Evolutionary conservation across 1,140 invertebrate species (phyloP), one percentile per base, ranked within the genome.

Genomic region (Diuraphis noxia): DNA sequence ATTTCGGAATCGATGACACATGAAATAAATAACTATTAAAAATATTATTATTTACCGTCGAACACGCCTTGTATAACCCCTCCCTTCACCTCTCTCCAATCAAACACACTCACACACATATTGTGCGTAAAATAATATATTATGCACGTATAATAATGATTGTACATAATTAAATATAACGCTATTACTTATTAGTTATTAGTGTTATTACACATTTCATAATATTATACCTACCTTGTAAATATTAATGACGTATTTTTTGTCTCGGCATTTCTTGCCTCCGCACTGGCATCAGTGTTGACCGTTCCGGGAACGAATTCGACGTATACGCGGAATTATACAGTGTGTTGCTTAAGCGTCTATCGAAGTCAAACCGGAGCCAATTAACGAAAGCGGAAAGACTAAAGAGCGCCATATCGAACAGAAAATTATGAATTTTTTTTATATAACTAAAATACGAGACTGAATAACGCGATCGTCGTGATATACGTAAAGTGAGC

Each of bases 21-120:
- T 84, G 36, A 38, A 81, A 81, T 81, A 79, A 72, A 72, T 72
- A 72, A 72, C n/a, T 17, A n/a, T 72, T n/a, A 63, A 63, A 63
- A 63, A 56, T 10, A n/a, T 56, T 79, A 38, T 36, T 38, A 79
- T 79, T 63, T 63, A 30, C 23, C 10, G 38, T 40, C 36, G 23
- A 40, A 81, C 21, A 81, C 79, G 21, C 79, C 23, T 81, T 38
- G 23, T 13, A 19, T 77, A 10, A 38, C 10, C 79, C 23, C 38
- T 4, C 72, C 21, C n/a, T 19, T 9, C 13, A 2, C 13, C 21
- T 40, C 9, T 21, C 8, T 40, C 9, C 19, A 23, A n/a, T n/a
- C 21, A 5, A 7, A 38, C 36, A 38, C 36, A 25, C 13, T 36
- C 6, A 79, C 19, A 36, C 21, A 36, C 6, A 21, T 36, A 34